Base-by-base conservation (phyloP, 2,113 vertebrate genomes). In the Myiopsitta monachus region DNA sequence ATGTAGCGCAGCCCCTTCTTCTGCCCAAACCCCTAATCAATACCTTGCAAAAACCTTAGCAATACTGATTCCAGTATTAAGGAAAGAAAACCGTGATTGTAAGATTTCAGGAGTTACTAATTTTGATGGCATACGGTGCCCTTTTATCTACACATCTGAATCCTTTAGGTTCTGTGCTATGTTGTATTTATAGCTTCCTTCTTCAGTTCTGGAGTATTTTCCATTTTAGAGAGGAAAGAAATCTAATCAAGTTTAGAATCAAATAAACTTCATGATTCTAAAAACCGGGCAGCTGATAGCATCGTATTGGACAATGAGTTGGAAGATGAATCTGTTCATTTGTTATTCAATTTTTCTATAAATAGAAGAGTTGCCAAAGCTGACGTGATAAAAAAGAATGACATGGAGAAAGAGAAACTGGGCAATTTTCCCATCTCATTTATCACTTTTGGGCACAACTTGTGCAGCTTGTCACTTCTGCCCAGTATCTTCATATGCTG, bases 281-380 rank as follows among this genome's bases (percentile, higher is more conserved):
- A 90, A 95, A 90, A 46, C 67, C n/a, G 88, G 49, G 52, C 80
- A 97, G 76, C 49, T 54, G 76, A 92, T 55, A 67, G 76, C 41
- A 90, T 93, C 63, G 73, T 91, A 82, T 78, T 57, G 94, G 94
- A 95, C 78, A 94, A 92, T 36, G 66, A 82, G 77, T 64, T 81
- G 67, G 57, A 76, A 95, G 81, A 92, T 75, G 18, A 92, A 89
- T 57, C 47, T 19, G 30, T 75, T 91, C 77, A 49, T 95, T 92
- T 94, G 80, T 94, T 89, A 94, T 19, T 55, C 69, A 76, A 28
- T 69, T 92, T 87, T 66, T 51, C 94, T 84, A 87, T 75, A 91
- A 95, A 95, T 64, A 72, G 66, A 46, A 87, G 69, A 90, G 39
- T 54, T 91, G 61, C 68, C 8, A 6, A 92, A 91, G 80, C 86